phyloP scores from a whole-genome alignment of 2,888 invertebrate species.

The Cryptosula pallasiana region DNA sequence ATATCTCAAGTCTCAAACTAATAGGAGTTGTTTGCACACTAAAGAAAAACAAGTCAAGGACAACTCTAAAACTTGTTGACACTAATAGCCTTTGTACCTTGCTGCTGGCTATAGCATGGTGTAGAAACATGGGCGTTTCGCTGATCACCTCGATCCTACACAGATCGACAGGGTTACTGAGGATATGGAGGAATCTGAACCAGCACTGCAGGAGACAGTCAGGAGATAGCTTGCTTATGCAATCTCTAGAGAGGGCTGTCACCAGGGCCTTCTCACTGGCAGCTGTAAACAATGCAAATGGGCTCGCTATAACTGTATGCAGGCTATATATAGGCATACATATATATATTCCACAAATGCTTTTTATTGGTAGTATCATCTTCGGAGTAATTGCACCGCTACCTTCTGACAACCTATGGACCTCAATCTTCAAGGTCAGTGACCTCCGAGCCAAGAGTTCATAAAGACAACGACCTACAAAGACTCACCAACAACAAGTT shows the following conservation, averaged over 20 bases:
- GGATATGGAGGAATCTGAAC: conserved; percentile 88
- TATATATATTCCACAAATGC: too few relatives aligned
- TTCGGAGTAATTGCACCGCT: too few relatives aligned
- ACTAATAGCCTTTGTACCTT: conserved; percentile 48
- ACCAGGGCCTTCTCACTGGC: conserved; percentile 25
- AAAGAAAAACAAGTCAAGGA: too few relatives aligned
- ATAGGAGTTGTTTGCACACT: too few relatives aligned
- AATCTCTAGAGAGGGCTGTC: conserved; percentile 28
- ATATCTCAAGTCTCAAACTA: too few relatives aligned
- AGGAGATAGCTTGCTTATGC: conserved; percentile 58
- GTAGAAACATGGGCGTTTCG: conserved; percentile 68
- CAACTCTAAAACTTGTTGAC: too few relatives aligned
- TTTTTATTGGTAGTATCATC: too few relatives aligned
- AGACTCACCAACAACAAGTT: conserved; percentile 44
- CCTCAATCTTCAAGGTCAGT: too few relatives aligned
- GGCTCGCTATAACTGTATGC: too few relatives aligned
- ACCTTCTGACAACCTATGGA: too few relatives aligned
- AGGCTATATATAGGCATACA: too few relatives aligned
- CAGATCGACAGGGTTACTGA: conserved; percentile 89
- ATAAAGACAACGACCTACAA: background rate
- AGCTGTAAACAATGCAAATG: background rate
- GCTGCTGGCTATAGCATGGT: conserved; percentile 76
- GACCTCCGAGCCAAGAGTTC: background rate
- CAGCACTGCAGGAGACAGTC: conserved; percentile 84
- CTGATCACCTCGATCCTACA: conserved; percentile 56